Conservation (phyloP, 2,797 vertebrate genomes). For the Tragelaphus eurycerus region DNA sequence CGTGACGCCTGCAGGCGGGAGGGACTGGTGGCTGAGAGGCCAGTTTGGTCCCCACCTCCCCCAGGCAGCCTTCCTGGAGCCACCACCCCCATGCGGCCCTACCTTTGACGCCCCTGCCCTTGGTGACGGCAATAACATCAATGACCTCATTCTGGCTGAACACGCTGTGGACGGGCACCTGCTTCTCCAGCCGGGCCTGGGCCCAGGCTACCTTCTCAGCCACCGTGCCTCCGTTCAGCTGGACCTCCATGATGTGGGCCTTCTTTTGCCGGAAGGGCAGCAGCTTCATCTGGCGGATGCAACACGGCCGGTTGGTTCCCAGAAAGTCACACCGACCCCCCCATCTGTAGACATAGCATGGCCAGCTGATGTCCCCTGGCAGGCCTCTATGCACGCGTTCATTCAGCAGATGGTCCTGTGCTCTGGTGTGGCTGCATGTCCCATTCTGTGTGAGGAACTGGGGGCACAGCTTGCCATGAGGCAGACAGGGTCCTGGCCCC, state of each 20-base stretch:
- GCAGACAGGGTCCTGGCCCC: not conserved
- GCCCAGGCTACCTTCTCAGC: slow-evolving; percentile 96
- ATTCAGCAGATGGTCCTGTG: not conserved
- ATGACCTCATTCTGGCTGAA: slow-evolving; percentile 94
- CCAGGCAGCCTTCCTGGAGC: not conserved
- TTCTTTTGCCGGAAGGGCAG: slow-evolving; percentile 94
- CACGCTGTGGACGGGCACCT: slow-evolving; percentile 87
- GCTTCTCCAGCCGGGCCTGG: slow-evolving; percentile 91
- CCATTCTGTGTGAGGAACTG: not conserved
- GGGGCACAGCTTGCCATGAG: not conserved
- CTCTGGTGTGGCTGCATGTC: too few species aligned
- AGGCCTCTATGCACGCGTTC: not conserved
- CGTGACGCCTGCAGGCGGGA: slow-evolving; percentile 87
- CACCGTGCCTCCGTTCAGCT: slow-evolving; percentile 92
- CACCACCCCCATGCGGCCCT: not conserved
- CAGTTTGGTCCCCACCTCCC: not conserved
- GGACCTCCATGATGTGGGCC: slow-evolving; percentile 95
- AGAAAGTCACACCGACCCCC: not conserved
- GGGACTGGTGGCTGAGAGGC: not conserved
- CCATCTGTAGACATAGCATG: too few species aligned
- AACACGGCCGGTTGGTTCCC: not conserved
- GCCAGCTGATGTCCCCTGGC: not conserved
- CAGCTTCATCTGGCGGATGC: slow-evolving; percentile 88
- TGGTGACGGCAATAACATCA: slow-evolving; percentile 94
- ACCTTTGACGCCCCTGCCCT: slow-evolving; percentile 96